Evolutionary conservation across 2,113 vertebrate species (phyloP).

Genomic region (Neogobius melanostomus): DNA sequence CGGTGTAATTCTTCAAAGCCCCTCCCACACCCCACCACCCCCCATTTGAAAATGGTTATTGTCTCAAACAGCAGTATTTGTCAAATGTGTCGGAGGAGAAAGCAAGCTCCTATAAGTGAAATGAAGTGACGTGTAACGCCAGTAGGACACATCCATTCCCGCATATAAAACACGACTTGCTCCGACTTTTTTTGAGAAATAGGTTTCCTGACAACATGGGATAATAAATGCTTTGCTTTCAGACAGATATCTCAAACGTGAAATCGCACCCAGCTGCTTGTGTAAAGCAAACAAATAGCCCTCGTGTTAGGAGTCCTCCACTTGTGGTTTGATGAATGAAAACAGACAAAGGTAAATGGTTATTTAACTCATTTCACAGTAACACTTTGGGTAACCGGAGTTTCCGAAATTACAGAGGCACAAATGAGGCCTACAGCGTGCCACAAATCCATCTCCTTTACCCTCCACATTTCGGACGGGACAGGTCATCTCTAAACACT

Average conservation of each 20-base stretch:
- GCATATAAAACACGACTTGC: constrained; percentile 62
- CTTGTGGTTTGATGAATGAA: constrained; percentile 96
- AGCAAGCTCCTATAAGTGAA: constrained; percentile 62
- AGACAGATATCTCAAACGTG: constrained; percentile 97
- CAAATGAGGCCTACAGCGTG: constrained; percentile 68
- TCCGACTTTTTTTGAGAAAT: constrained; percentile 78
- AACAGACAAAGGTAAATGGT: constrained; percentile 94
- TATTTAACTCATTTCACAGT: constrained; percentile 93
- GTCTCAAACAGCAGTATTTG: constrained; percentile 71
- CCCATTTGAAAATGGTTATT: constrained; percentile 68
- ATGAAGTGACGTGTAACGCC: constrained; percentile 68
- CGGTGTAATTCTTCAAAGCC: constrained; percentile 66
- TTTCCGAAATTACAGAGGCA: constrained; percentile 73
- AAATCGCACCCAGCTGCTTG: constrained; percentile 97
- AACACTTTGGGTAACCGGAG: constrained; percentile 81
- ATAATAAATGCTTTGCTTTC: constrained; percentile 95
- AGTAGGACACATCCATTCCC: constrained; percentile 58
- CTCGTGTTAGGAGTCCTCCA: constrained; percentile 87
- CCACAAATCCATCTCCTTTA: constrained; percentile 70
- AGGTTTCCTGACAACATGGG: constrained; percentile 85
- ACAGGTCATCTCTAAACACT: constrained; percentile 32
- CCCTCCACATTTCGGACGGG: constrained; percentile 48
- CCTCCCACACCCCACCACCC: constrained; percentile 39
- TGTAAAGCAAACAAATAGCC: constrained; percentile 98
- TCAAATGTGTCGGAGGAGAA: constrained; percentile 62